Percentiles rank a stretch among this genome's conserved stretches.
phyloP scores from a whole-genome alignment of 2,888 invertebrate species.

The Eupithecia vulgata region DNA sequence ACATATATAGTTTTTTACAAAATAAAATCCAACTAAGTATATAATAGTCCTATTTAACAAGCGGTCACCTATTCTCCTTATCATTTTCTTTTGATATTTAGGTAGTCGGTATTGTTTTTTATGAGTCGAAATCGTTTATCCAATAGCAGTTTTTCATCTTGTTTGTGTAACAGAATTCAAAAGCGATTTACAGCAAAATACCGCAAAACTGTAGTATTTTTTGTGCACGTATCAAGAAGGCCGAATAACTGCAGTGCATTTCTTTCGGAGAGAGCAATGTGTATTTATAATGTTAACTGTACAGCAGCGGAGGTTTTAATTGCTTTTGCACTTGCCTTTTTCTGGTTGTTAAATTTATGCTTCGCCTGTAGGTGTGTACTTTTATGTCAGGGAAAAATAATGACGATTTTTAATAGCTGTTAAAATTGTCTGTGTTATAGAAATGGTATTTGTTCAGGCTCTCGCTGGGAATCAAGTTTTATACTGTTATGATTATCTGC shows the following conservation, averaged over 20 bases:
- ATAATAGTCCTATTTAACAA: too few species aligned
- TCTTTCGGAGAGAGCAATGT: slow-evolving; percentile 35
- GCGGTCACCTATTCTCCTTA: too few species aligned
- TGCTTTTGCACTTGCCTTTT: slow-evolving; percentile 39
- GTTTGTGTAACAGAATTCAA: slow-evolving; percentile 34
- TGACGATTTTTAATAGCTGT: slow-evolving; percentile 33
- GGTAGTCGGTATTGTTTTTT: background rate
- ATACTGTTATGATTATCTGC: background rate
- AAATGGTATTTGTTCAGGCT: slow-evolving; percentile 5
- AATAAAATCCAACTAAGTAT: too few species aligned
- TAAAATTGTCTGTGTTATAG: slow-evolving; percentile 43
- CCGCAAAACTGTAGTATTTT: slow-evolving; percentile 29
- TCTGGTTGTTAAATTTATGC: slow-evolving; percentile 36
- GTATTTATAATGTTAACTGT: slow-evolving; percentile 38
- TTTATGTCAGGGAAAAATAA: slow-evolving; percentile 32
- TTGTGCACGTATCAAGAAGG: slow-evolving; percentile 30
- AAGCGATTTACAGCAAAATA: slow-evolving; percentile 15
- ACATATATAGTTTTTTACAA: background rate
- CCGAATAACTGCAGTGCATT: slow-evolving; percentile 38
- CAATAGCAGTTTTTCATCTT: slow-evolving; percentile 53
- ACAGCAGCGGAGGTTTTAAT: slow-evolving; percentile 35
- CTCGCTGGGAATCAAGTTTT: background rate
- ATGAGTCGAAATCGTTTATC: slow-evolving; percentile 59
- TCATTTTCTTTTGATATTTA: too few species aligned
- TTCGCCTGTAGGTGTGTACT: slow-evolving; percentile 37